phyloP scores from a whole-genome alignment of 2,113 vertebrate species.

The Pedetes capensis region DNA sequence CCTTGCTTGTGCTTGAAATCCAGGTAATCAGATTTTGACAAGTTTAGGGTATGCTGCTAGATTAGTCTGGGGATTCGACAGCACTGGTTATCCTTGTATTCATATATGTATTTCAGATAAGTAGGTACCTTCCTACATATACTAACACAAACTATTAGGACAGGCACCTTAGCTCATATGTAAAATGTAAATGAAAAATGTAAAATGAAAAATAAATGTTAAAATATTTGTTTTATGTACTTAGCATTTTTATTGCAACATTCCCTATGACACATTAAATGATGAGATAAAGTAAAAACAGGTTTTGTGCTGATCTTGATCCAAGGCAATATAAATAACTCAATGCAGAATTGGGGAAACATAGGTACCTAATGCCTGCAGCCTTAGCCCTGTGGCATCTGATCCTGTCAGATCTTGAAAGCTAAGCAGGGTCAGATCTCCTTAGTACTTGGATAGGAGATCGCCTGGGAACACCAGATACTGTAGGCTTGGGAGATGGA shows the following conservation, averaged over 20 bases:
- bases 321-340: slow-evolving; percentile 1
- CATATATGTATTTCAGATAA: neutral
- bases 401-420: no score
- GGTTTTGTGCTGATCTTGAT: neutral
- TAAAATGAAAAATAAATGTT: neutral
- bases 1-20: neutral
- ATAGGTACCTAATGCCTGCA: no score
- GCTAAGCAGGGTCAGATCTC: no score
- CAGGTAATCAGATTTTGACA: neutral
- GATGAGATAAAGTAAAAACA: neutral
- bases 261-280: neutral
- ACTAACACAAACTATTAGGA: neutral
- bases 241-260: neutral
- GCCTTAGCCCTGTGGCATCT: no score
- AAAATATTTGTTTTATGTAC: neutral
- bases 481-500: no score
- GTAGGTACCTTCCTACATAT: neutral
- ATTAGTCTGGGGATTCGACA: neutral
- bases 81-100: neutral
- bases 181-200: neutral
- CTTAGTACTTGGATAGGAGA: no score
- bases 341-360: neutral
- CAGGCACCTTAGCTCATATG: neutral
- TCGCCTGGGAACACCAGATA: no score
- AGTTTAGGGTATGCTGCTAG: neutral